Conservation (phyloP, 2,797 vertebrate species). For the Muscicapa striata region DNA sequence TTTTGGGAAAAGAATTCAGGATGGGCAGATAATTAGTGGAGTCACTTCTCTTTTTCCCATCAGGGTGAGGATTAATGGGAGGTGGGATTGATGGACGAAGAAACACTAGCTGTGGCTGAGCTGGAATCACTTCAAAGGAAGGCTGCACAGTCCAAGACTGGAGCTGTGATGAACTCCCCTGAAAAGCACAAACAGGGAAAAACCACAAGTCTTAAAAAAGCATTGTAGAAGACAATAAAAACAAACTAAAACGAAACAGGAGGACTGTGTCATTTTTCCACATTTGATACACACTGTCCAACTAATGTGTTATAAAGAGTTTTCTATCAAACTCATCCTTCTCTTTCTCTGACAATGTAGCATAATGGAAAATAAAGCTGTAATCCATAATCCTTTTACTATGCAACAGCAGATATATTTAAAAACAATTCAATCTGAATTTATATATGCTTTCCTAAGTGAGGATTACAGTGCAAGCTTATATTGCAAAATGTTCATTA, state of each 20-base stretch:
- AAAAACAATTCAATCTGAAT: conserved; percentile 4
- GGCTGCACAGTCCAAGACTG: conserved; percentile 87
- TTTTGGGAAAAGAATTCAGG: conserved; percentile 88
- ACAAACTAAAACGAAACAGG: background rate
- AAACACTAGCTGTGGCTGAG: conserved; percentile 85
- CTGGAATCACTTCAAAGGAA: conserved; percentile 85
- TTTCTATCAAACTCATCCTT: background rate
- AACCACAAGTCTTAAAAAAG: background rate
- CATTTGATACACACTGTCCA: background rate
- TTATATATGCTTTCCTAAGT: background rate
- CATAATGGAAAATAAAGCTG: background rate
- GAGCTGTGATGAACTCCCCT: conserved; percentile 73
- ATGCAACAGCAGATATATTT: background rate
- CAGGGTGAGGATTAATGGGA: conserved; percentile 65
- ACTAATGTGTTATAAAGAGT: background rate
- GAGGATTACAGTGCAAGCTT: background rate
- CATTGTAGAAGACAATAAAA: background rate
- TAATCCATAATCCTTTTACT: background rate
- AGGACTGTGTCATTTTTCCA: background rate
- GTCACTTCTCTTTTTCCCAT: conserved; percentile 76
- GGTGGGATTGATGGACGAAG: conserved; percentile 83
- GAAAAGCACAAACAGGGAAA: conserved; percentile 60
- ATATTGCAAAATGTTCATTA: background rate
- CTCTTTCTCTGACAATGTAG: background rate
- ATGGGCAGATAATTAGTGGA: conserved; percentile 83